A percentile compares a stretch with the other conserved stretches of the same genome.
These are phyloP conservation scores for Thelaira solivaga DNA, from an alignment of 2,888 invertebrate genomes.

Conservation along the genomic window DNA sequence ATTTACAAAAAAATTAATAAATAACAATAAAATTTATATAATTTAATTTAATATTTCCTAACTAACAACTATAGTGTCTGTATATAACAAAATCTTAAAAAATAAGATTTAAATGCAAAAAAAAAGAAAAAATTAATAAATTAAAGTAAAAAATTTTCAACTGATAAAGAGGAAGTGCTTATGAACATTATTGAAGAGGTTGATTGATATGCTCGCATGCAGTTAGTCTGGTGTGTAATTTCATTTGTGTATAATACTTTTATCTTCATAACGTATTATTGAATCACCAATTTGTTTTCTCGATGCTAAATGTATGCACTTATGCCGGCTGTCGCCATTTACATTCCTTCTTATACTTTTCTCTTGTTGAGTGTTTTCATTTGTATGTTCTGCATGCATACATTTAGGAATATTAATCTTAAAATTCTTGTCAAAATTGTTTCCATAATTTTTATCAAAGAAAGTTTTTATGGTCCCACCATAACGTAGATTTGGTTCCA, in stretches of 20 bases:
- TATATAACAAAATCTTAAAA: conserved; percentile 12
- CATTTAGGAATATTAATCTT: conserved; percentile 65
- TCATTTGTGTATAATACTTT: conserved; percentile 73
- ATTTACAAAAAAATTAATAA: conserved; percentile 43
- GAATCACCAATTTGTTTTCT: conserved; percentile 78
- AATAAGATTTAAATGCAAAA: background rate
- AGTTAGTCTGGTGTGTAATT: no score
- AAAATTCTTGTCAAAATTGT: conserved; percentile 29
- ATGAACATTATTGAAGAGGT: background rate
- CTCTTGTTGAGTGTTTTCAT: no score
- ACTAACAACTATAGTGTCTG: conserved; percentile 25
- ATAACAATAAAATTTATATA: conserved; percentile 27
- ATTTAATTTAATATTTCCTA: conserved; percentile 45
- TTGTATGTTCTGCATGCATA: conserved; percentile 50
- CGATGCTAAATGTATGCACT: conserved; percentile 79
- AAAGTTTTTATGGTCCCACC: conserved; percentile 78
- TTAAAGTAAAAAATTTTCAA: background rate
- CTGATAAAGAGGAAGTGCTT: background rate
- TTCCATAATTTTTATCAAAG: conserved; percentile 66
- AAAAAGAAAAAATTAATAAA: conserved; percentile 4
- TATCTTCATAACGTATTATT: conserved; percentile 76
- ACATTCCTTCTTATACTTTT: conserved; percentile 29
- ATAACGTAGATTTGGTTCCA: conserved; percentile 85
- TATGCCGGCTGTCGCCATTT: conserved; percentile 60
- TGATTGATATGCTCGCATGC: no score